These are phyloP conservation scores for Drosophila kohkoa DNA, from an alignment of 1,140 invertebrate species.

Conservation along the genomic window DNA sequence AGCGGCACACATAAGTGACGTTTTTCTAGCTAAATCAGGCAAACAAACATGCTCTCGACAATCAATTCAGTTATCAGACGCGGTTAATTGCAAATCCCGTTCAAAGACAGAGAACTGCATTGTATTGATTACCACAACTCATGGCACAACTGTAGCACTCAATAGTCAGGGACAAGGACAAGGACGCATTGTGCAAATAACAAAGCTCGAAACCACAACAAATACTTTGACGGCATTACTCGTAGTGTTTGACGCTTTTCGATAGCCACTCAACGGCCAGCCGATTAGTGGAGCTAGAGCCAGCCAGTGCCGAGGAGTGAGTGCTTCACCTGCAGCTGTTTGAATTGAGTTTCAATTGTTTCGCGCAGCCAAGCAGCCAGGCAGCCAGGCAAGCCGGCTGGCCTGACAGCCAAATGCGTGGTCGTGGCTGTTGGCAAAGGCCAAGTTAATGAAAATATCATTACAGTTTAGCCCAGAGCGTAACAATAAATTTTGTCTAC, in stretches of 20 bases:
- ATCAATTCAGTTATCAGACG: background rate
- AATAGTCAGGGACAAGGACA: constrained; percentile 72
- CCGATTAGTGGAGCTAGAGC: constrained; percentile 56
- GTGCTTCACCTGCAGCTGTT: constrained; percentile 60
- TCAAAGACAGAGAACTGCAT: background rate
- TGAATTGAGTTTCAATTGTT: constrained; percentile 60
- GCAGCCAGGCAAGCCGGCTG: background rate
- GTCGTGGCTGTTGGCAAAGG: constrained; percentile 65
- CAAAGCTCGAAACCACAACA: constrained; percentile 32
- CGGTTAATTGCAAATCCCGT: constrained; percentile 23
- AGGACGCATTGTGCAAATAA: constrained; percentile 77
- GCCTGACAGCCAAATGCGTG: constrained; percentile 49
- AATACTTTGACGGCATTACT: constrained; percentile 60
- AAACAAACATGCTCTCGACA: background rate
- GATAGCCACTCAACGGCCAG: constrained; percentile 67
- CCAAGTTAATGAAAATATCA: constrained; percentile 82
- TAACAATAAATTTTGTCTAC: constrained; percentile 57
- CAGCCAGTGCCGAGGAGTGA: constrained; percentile 9
- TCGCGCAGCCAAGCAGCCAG: background rate
- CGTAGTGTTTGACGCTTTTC: constrained; percentile 56
- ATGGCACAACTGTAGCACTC: constrained; percentile 4
- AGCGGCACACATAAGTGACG: background rate
- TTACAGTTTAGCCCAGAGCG: constrained; percentile 75
- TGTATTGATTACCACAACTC: constrained; percentile 4
- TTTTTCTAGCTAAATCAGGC: background rate